Evolutionary conservation across 1,140 invertebrate genomes (phyloP).

Genomic region (Bradynema listronoti): DNA sequence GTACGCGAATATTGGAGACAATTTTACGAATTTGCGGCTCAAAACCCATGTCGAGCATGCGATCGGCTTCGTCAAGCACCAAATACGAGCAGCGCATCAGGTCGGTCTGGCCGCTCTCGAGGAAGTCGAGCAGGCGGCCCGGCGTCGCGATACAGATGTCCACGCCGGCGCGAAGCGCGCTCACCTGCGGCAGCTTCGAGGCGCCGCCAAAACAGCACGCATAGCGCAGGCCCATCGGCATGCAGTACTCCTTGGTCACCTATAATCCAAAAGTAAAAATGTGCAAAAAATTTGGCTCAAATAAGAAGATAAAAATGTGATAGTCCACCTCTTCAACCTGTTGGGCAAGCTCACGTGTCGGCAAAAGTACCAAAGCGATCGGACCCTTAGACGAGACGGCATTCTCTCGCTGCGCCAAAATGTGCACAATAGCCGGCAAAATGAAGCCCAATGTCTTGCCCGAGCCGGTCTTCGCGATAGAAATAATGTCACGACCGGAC

Average conservation of each 20-base stretch:
- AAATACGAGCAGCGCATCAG: slow-evolving; percentile 83
- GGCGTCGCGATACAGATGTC: slow-evolving; percentile 97
- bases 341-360: slow-evolving; percentile 84
- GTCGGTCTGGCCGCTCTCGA: slow-evolving; percentile 80
- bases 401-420: slow-evolving; percentile 89
- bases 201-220: slow-evolving; percentile 75
- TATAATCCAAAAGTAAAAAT: slow-evolving; percentile 75
- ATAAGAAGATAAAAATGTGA: slow-evolving; percentile 79
- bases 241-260: slow-evolving; percentile 65
- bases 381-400: slow-evolving; percentile 42
- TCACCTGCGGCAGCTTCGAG: slow-evolving; percentile 68
- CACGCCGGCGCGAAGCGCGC: slow-evolving; percentile 74
- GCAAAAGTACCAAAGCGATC: slow-evolving; percentile 71
- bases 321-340: slow-evolving; percentile 72
- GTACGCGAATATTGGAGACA: slow-evolving; percentile 79
- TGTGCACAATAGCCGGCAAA: slow-evolving; percentile 54
- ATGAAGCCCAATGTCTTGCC: slow-evolving; percentile 60
- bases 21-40: slow-evolving; percentile 96
- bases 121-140: slow-evolving; percentile 86
- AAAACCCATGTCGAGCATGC: slow-evolving; percentile 99
- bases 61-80: slow-evolving; percentile 92
- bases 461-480: slow-evolving; percentile 66
- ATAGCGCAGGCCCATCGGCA: slow-evolving; percentile 16
- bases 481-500: slow-evolving; percentile 61
- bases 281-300: no score